Percentiles rank a stretch among this genome's conserved stretches.
Conservation (phyloP, 2,797 vertebrate species). For the Coregonus suidteri region DNA sequence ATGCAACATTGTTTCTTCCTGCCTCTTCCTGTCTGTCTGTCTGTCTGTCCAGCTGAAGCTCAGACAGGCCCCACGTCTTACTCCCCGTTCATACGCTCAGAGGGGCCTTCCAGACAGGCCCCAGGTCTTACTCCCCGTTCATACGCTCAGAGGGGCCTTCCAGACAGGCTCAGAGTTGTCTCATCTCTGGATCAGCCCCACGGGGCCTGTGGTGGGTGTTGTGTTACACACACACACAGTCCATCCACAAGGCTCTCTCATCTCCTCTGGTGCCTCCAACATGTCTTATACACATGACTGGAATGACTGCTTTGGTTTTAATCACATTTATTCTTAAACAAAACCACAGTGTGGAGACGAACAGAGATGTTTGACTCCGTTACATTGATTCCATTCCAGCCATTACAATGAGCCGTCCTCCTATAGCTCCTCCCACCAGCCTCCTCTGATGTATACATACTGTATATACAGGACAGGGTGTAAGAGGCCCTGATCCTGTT, state of each 20-base stretch:
- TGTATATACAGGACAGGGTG: neutral
- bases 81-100: neutral
- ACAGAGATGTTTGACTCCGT: too few relatives aligned
- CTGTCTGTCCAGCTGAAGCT: neutral
- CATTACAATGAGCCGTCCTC: too few relatives aligned
- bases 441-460: too few relatives aligned
- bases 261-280: conserved; percentile 6
- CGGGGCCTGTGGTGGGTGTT: conserved; percentile 18
- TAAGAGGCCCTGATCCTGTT: conserved; percentile 6
- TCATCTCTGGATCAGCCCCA: neutral
- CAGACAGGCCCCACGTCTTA: neutral
- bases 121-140: neutral
- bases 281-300: conserved; percentile 1
- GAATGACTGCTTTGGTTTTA: neutral
- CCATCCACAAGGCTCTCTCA: conserved; percentile 12
- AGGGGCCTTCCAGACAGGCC: neutral
- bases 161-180: neutral
- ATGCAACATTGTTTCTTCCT: neutral
- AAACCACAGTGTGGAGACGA: neutral
- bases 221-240: conserved; percentile 17
- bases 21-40: neutral
- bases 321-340: conserved; percentile 14
- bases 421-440: too few relatives aligned
- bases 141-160: neutral
- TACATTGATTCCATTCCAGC: too few relatives aligned